Evolutionary conservation across 1,140 invertebrate species (phyloP).

Genomic region (Drosophila kikkawai): DNA sequence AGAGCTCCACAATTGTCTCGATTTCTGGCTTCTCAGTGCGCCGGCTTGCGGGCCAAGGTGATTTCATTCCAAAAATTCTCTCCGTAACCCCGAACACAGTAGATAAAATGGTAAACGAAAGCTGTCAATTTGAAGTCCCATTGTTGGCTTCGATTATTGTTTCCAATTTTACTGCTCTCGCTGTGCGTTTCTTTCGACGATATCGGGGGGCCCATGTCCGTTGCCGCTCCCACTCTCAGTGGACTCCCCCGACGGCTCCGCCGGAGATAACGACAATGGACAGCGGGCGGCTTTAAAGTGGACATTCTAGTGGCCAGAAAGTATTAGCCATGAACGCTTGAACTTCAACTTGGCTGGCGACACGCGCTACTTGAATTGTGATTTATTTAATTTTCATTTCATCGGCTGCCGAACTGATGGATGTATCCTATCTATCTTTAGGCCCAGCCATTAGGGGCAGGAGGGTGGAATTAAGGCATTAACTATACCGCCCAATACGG

Average conservation of each 20-base stretch:
- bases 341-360: constrained; percentile 69
- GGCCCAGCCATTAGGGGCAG: constrained; percentile 13
- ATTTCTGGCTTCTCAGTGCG: constrained; percentile 43
- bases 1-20: constrained; percentile 70
- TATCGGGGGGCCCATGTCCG: constrained; percentile 18
- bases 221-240: constrained; percentile 14
- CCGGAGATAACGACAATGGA: constrained; percentile 62
- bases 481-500: constrained; percentile 30
- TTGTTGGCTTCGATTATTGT: constrained; percentile 69
- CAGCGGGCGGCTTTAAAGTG: constrained; percentile 68
- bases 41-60: constrained; percentile 66
- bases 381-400: constrained; percentile 42
- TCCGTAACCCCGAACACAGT: constrained; percentile 43
- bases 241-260: constrained; percentile 2
- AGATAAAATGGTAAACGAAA: constrained; percentile 79
- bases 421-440: constrained; percentile 60
- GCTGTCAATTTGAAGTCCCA: constrained; percentile 79
- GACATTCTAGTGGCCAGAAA: constrained; percentile 69
- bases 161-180: constrained; percentile 45
- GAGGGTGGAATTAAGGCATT: constrained; percentile 32
- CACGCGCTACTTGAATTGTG: constrained; percentile 51
- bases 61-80: constrained; percentile 72
- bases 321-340: constrained; percentile 67
- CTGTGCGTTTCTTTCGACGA: constrained; percentile 30
- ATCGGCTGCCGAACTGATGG: constrained; percentile 57